Evolutionary conservation across 2,113 vertebrate genomes (phyloP), one percentile per base, ranked within the genome.

Genomic region (Mystacornis crossleyi): DNA sequence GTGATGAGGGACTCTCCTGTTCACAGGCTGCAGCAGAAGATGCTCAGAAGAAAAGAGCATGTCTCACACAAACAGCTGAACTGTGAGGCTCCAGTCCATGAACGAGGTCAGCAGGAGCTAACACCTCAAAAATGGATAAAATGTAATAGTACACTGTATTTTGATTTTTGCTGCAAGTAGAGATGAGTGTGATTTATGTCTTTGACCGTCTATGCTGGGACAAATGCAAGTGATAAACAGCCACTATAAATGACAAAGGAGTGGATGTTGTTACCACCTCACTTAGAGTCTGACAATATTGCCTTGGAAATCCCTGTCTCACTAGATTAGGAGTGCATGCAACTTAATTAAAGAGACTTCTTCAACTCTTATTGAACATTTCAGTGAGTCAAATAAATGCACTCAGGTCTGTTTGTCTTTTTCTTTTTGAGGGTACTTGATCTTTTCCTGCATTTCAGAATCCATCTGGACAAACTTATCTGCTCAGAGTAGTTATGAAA

Each of bases 271-370:
- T 75, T 73, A 45, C 38, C 67, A 66, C 43, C 67, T 86, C 64
- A 42, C 67, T 33, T 34, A 19, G 64, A 89, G 74, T 34, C 54
- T 65, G 54, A 85, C 86, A 87, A 18, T 31, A 62, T 17, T 1
- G 1, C 53, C 80, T n/a, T 17, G 4, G 45, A 95, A 92, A 91
- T 72, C 61, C 78, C 66, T 34, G 40, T 83, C 82, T 93, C 64
- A 33, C 51, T 51, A 65, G 24, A 90, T 93, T 42, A 88, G 51
- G 23, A 83, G 55, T 1, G 3, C 36, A 36, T 25, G 38, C 45
- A 86, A 90, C 60, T 96, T 95, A 93, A 89, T 93, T 86, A 83
- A 95, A 90, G 65, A 55, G 84, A 73, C 29, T 89, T 78, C 24
- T 82, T 85, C 62, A 88, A 51, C 26, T 81, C 31, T 60, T 62